Percentiles rank a stretch among this genome's conserved stretches.
These are phyloP conservation scores for Dolichoris vasculosae DNA, from an alignment of 1,140 invertebrate species.

Conservation along the genomic window DNA sequence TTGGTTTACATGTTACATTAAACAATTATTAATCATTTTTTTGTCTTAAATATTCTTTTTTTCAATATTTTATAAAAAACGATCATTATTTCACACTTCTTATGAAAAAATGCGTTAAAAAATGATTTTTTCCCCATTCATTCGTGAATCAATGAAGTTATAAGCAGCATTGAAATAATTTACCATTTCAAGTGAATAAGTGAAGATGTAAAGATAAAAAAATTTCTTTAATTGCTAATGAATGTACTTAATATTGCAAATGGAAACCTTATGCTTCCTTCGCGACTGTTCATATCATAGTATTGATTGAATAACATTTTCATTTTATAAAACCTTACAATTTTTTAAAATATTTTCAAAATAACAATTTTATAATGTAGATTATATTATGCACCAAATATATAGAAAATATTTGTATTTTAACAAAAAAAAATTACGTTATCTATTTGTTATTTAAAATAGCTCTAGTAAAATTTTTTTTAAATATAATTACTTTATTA, in stretches of 20 bases:
- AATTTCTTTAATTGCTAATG: no score
- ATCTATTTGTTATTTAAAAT: background rate
- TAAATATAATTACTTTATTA: background rate
- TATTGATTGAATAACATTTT: no score
- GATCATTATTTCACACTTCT: background rate
- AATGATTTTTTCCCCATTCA: background rate
- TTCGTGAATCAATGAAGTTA: slow-evolving; percentile 8
- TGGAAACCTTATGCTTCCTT: no score
- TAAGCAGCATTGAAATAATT: background rate
- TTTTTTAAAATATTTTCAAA: background rate
- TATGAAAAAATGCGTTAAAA: background rate
- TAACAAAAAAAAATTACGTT: background rate
- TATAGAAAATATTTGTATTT: background rate
- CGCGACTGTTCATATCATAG: no score
- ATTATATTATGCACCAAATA: background rate
- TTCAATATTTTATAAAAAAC: background rate
- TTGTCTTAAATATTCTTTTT: background rate
- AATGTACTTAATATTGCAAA: no score
- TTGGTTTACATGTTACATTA: no score
- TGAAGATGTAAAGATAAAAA: no score
- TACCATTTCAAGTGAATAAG: background rate
- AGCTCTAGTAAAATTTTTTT: background rate
- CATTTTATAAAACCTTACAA: no score
- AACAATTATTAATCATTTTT: no score
- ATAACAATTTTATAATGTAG: background rate